Evolutionary conservation across 2,888 invertebrate genomes (phyloP).

Genomic region (Dicyrtomina minuta): DNA sequence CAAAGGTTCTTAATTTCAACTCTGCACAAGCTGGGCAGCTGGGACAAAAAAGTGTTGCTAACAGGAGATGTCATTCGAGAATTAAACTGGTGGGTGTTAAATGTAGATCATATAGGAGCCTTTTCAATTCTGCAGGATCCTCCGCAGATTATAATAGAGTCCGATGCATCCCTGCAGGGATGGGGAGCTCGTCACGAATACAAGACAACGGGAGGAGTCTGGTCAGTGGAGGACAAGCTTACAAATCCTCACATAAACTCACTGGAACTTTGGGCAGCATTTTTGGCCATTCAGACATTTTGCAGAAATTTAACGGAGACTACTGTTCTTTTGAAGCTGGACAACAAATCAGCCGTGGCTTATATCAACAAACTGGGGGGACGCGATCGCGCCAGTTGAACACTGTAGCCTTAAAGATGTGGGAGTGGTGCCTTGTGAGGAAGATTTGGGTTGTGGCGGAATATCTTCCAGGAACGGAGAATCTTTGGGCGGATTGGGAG

Average conservation of each 20-base stretch:
- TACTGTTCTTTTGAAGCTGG: no score
- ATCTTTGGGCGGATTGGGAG: constrained; percentile 25
- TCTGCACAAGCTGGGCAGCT: neutral
- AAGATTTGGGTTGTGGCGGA: constrained; percentile 22
- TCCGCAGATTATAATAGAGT: constrained; percentile 8
- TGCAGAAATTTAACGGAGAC: no score
- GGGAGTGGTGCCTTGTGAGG: constrained; percentile 24
- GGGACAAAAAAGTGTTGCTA: neutral
- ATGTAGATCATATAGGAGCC: neutral
- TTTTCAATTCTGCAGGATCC: neutral
- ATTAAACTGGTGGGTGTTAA: neutral
- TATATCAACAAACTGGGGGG: constrained; percentile 23
- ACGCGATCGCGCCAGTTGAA: constrained; percentile 9
- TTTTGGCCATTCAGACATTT: constrained; percentile 20
- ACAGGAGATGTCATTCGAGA: neutral
- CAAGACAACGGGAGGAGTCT: constrained; percentile 24
- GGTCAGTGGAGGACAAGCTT: constrained; percentile 9
- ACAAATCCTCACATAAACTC: constrained; percentile 22
- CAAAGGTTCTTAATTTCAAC: neutral
- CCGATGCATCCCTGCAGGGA: constrained; percentile 25
- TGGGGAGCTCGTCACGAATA: constrained; percentile 25
- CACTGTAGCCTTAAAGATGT: constrained; percentile 18
- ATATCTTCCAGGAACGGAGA: constrained; percentile 21
- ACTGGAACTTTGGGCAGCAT: constrained; percentile 14
- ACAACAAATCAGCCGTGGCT: no score